phyloP scores from a whole-genome alignment of 2,888 invertebrate species.

The Belgica antarctica region DNA sequence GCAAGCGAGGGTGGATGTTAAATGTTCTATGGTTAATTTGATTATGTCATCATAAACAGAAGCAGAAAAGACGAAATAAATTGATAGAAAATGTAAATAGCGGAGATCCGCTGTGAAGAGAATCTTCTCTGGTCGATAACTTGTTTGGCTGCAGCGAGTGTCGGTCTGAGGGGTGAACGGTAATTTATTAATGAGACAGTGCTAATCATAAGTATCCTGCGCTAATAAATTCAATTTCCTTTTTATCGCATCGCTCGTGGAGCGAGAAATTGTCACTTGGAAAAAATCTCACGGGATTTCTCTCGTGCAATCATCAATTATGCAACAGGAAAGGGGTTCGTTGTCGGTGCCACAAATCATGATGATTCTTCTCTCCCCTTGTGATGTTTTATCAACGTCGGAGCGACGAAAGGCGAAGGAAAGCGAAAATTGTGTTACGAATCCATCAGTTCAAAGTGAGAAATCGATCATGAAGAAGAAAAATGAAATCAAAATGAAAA shows the following conservation, averaged over 20 bases:
- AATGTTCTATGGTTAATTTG: slow-evolving; percentile 40
- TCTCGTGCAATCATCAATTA: slow-evolving; percentile 35
- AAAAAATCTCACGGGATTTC: slow-evolving; percentile 39
- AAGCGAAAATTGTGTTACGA: slow-evolving; percentile 26
- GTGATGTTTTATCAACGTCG: slow-evolving; percentile 34
- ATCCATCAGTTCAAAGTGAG: slow-evolving; percentile 24
- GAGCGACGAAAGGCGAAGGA: neutral
- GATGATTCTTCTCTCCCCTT: neutral
- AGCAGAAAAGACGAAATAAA: neutral
- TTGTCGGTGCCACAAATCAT: slow-evolving; percentile 13
- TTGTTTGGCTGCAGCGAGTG: no score
- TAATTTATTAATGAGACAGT: slow-evolving; percentile 40
- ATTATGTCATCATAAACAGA: slow-evolving; percentile 40
- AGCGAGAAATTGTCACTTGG: slow-evolving; percentile 35
- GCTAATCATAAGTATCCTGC: slow-evolving; percentile 32
- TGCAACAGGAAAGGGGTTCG: slow-evolving; percentile 30
- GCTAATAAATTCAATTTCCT: slow-evolving; percentile 35
- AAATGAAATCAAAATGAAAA: slow-evolving; percentile 28
- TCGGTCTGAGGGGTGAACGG: neutral
- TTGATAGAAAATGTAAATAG: slow-evolving; percentile 37
- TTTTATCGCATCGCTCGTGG: neutral
- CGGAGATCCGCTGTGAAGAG: neutral
- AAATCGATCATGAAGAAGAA: slow-evolving; percentile 33
- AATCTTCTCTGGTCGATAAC: neutral
- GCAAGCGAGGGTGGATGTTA: slow-evolving; percentile 32